Conservation (phyloP, 2,888 invertebrate genomes). For the Tachystola acroxantha region DNA sequence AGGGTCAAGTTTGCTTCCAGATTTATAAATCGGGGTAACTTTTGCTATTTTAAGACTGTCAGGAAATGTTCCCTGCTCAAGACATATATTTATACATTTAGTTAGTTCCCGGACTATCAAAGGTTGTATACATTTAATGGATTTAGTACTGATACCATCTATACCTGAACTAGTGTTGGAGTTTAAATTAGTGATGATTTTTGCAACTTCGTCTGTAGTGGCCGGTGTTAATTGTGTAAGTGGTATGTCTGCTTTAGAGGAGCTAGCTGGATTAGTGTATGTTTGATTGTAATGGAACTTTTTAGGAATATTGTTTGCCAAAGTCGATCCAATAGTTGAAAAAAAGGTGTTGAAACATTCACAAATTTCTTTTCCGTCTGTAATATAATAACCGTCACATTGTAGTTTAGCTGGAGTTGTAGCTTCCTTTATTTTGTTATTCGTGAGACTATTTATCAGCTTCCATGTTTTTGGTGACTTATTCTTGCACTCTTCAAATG, state of each 20-base stretch:
- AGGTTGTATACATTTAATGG: too few relatives aligned
- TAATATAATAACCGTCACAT: background rate
- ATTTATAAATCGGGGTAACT: constrained; percentile 17
- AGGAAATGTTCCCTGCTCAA: too few relatives aligned
- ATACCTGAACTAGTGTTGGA: constrained; percentile 2
- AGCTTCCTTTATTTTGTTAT: too few relatives aligned
- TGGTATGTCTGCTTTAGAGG: background rate
- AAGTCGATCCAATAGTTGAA: background rate
- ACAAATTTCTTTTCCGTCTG: background rate
- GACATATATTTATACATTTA: constrained; percentile 9
- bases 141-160: too few relatives aligned
- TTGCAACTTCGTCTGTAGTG: background rate
- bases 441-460: constrained; percentile 6
- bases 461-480: constrained; percentile 7
- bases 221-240: background rate
- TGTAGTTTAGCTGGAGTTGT: constrained; percentile 10
- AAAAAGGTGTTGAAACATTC: constrained; percentile 3
- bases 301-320: background rate
- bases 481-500: background rate
- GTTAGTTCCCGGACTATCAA: constrained; percentile 1
- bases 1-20: constrained; percentile 14
- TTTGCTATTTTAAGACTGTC: constrained; percentile 17
- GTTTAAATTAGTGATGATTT: constrained; percentile 4
- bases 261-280: background rate
- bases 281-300: too few relatives aligned